Conservation (phyloP, 2,888 invertebrate genomes). For the Orthosia gothica region DNA sequence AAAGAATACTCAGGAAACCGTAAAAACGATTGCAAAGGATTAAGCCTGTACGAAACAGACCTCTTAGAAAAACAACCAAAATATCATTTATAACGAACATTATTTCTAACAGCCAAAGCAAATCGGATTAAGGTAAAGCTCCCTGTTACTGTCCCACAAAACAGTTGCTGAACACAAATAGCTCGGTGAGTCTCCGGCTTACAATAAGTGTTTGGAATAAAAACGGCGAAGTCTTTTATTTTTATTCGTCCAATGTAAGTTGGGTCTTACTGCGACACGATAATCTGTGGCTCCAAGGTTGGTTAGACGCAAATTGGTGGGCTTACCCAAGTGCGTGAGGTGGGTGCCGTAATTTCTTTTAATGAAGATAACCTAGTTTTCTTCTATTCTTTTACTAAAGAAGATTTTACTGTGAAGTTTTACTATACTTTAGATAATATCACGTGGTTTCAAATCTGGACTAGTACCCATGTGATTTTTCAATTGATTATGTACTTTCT, state of each 20-base stretch:
- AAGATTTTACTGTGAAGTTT: not conserved
- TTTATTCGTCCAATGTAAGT: conserved; percentile 58
- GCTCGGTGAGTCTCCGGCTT: conserved; percentile 55
- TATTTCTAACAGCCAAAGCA: conserved; percentile 45
- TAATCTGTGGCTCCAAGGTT: conserved; percentile 52
- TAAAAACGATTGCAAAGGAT: conserved; percentile 5
- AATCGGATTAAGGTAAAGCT: conserved; percentile 60
- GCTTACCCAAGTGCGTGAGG: conserved; percentile 46
- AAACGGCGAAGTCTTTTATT: conserved; percentile 54
- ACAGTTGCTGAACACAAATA: conserved; percentile 63
- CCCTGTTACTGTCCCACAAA: conserved; percentile 57
- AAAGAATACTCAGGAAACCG: not conserved
- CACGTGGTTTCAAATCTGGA: no score
- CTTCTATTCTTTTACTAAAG: not conserved
- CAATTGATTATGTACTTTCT: no score
- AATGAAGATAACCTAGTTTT: conserved; percentile 31
- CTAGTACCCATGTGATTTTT: no score
- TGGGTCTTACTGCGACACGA: conserved; percentile 47
- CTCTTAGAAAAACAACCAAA: conserved; percentile 11
- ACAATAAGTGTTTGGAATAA: conserved; percentile 66
- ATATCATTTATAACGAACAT: conserved; percentile 37
- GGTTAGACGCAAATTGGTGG: conserved; percentile 58
- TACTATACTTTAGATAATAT: not conserved
- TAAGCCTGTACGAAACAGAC: not conserved
- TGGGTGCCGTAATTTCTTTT: conserved; percentile 37